phyloP scores from a whole-genome alignment of 2,888 invertebrate genomes.

The Athalia circularis region DNA sequence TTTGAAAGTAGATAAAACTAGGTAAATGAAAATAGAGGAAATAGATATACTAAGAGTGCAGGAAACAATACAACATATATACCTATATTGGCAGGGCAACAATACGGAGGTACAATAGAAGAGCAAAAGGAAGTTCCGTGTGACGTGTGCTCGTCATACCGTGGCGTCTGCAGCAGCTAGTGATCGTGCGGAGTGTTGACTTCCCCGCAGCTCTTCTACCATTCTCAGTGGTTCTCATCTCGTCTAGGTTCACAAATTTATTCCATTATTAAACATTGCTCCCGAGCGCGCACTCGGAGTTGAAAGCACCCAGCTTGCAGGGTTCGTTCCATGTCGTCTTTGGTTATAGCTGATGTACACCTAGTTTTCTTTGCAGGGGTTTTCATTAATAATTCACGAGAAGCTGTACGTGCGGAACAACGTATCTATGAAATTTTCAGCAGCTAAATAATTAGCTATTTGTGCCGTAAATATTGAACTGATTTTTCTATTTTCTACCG shows the following conservation, averaged over 20 bases:
- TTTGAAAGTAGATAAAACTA: background rate
- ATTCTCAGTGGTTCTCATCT: slow-evolving; percentile 44
- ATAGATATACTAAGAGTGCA: slow-evolving; percentile 59
- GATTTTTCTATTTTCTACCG: no score
- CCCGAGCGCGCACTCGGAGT: background rate
- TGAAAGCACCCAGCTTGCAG: no score
- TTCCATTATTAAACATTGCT: slow-evolving; percentile 7
- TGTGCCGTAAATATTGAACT: no score
- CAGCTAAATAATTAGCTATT: no score
- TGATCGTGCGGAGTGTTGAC: slow-evolving; percentile 46
- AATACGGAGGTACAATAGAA: slow-evolving; percentile 57
- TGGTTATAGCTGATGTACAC: no score
- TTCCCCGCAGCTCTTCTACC: slow-evolving; percentile 49
- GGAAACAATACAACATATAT: slow-evolving; percentile 54
- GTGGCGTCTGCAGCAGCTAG: slow-evolving; percentile 45
- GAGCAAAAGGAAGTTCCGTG: slow-evolving; percentile 52
- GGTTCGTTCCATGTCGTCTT: no score
- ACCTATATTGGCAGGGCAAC: slow-evolving; percentile 58
- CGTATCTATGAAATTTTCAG: no score
- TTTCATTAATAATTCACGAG: no score
- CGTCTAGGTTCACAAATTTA: background rate
- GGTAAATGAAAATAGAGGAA: slow-evolving; percentile 59
- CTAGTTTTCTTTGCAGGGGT: no score
- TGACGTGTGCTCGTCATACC: slow-evolving; percentile 48
- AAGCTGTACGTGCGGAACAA: no score